Evolutionary conservation across 2,113 vertebrate species (phyloP).

Genomic region (Oreochromis aureus): DNA sequence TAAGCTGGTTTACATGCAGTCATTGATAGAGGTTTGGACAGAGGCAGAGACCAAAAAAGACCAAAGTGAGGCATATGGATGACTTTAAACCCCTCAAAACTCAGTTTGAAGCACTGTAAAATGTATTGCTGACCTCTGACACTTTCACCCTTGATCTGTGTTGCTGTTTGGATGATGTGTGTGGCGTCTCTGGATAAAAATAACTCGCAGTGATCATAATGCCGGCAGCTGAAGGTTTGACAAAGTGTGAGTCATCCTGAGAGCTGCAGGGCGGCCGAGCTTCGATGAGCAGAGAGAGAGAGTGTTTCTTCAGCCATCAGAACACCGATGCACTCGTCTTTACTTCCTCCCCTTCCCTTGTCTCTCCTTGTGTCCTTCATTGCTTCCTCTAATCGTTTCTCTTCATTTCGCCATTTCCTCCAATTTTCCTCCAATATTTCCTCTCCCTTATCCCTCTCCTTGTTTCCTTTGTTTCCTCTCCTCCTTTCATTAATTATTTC

Average conservation of each 20-base stretch:
- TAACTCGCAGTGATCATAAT: not conserved
- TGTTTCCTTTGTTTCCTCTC: not conserved
- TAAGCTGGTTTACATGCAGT: not conserved
- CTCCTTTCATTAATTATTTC: not conserved
- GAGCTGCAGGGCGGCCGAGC: not conserved
- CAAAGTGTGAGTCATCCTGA: not conserved
- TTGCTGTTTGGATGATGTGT: not conserved
- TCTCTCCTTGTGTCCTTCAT: not conserved
- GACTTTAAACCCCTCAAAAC: not conserved
- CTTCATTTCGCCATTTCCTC: not conserved
- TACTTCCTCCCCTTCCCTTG: not conserved
- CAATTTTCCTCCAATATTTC: not conserved
- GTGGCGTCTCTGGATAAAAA: not conserved
- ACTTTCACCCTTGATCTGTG: not conserved
- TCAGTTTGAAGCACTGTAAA: not conserved
- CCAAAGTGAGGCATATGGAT: not conserved
- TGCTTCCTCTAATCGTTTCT: not conserved
- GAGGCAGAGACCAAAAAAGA: not conserved
- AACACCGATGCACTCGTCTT: not conserved
- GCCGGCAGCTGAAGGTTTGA: not conserved
- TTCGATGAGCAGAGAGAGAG: not conserved
- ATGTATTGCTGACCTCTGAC: not conserved
- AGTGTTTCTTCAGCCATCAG: not conserved
- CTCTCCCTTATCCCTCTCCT: not conserved
- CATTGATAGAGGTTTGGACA: not conserved